Evolutionary conservation across 2,113 vertebrate genomes (phyloP).

Genomic region (Calypte anna): DNA sequence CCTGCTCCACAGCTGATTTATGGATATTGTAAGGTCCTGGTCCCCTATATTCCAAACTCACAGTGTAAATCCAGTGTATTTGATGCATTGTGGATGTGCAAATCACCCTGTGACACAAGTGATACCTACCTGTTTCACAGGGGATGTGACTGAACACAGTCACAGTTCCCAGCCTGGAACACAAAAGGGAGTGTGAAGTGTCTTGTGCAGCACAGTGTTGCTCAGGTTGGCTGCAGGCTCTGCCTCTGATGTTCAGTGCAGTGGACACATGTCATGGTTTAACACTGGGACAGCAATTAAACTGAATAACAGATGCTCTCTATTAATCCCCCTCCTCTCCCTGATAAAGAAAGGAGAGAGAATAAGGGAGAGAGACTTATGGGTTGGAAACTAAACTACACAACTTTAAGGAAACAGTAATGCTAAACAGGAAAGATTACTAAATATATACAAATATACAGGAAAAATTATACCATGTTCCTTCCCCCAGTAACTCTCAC

Average conservation of each 20-base stretch:
- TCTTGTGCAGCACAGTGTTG: rapidly evolving
- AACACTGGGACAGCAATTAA: too few species aligned
- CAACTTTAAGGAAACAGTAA: too few species aligned
- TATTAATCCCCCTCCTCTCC: too few species aligned
- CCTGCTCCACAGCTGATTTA: neutral
- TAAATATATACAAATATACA: too few species aligned
- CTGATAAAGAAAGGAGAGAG: too few species aligned
- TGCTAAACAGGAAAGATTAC: too few species aligned
- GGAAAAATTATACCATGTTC: too few species aligned
- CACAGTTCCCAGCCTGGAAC: neutral
- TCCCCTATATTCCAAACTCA: neutral
- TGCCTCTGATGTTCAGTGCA: neutral
- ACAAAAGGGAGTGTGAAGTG: rapidly evolving
- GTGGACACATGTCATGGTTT: too few species aligned
- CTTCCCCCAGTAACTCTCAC: too few species aligned
- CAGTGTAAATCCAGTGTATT: neutral
- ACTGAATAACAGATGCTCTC: too few species aligned
- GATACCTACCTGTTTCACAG: neutral
- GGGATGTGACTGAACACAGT: neutral
- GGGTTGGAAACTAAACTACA: too few species aligned
- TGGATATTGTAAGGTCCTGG: neutral
- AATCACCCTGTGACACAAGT: neutral
- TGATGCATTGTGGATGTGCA: neutral
- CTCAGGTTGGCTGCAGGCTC: neutral
- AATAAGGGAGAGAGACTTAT: too few species aligned